These are phyloP conservation scores for Drosophila setosimentum DNA, from an alignment of 2,888 invertebrate species.

Conservation along the genomic window DNA sequence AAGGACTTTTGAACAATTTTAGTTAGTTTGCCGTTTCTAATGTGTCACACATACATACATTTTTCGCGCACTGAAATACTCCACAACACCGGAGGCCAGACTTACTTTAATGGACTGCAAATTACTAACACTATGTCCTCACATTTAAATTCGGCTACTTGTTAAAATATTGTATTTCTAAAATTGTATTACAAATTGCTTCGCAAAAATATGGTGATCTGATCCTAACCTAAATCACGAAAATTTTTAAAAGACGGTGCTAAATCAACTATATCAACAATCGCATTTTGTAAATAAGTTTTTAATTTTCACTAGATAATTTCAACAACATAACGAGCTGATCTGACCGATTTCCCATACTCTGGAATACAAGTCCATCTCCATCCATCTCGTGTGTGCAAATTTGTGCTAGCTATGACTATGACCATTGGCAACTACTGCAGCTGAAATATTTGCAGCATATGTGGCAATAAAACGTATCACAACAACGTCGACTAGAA, in stretches of 20 bases:
- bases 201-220: neutral
- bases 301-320: neutral
- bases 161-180: neutral
- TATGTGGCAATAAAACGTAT: conserved; percentile 69
- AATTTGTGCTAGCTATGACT: neutral
- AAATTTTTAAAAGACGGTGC: neutral
- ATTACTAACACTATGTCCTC: neutral
- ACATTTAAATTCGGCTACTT: neutral
- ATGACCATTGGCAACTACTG: conserved; percentile 29
- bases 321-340: neutral
- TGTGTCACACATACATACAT: conserved; percentile 21
- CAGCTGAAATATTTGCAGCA: conserved; percentile 52
- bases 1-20: conserved; percentile 71
- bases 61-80: conserved; percentile 3
- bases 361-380: neutral
- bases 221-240: neutral
- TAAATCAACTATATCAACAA: neutral
- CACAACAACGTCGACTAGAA: conserved; percentile 45
- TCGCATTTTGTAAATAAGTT: neutral
- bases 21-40: conserved; percentile 54
- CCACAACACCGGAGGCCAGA: neutral
- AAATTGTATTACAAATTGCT: neutral
- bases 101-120: neutral
- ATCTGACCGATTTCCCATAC: neutral
- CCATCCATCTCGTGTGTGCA: neutral